Conservation (phyloP, 2,888 invertebrate species). For the Lissocephala sabroskyi region DNA sequence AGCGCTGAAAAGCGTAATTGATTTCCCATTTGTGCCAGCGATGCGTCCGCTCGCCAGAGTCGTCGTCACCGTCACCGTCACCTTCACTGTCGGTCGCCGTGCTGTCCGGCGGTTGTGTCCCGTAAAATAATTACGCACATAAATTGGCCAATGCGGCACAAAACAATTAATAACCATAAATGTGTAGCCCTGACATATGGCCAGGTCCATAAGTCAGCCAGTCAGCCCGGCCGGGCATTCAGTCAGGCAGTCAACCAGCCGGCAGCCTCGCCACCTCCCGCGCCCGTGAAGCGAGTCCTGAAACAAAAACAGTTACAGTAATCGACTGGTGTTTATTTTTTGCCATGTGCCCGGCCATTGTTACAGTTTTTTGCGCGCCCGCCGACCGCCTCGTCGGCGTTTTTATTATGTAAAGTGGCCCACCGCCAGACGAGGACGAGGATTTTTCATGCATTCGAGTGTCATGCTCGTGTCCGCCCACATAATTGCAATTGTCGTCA, state of each 20-base stretch:
- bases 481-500: no score
- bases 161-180: slow-evolving; percentile 54
- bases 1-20: slow-evolving; percentile 24
- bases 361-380: no score
- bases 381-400: no score
- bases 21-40: slow-evolving; percentile 24
- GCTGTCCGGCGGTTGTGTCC: no score
- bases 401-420: slow-evolving; percentile 43
- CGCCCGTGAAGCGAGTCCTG: no score
- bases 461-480: no score
- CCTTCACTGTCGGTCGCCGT: background rate
- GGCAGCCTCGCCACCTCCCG: background rate
- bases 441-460: slow-evolving; percentile 22
- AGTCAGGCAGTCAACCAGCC: slow-evolving; percentile 11
- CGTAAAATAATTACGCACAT: slow-evolving; percentile 40
- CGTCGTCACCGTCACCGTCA: background rate
- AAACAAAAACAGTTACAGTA: no score
- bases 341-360: no score
- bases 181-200: slow-evolving; percentile 41
- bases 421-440: background rate
- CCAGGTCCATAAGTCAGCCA: slow-evolving; percentile 38
- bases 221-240: slow-evolving; percentile 10
- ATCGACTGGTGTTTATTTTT: no score
- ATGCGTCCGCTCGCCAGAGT: background rate
- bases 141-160: slow-evolving; percentile 45